Evolutionary conservation across 64 coral and sea anemone genomes (phyloP), one percentile per base, ranked within the genome.

Genomic region (Stichodactyla helianthus): DNA sequence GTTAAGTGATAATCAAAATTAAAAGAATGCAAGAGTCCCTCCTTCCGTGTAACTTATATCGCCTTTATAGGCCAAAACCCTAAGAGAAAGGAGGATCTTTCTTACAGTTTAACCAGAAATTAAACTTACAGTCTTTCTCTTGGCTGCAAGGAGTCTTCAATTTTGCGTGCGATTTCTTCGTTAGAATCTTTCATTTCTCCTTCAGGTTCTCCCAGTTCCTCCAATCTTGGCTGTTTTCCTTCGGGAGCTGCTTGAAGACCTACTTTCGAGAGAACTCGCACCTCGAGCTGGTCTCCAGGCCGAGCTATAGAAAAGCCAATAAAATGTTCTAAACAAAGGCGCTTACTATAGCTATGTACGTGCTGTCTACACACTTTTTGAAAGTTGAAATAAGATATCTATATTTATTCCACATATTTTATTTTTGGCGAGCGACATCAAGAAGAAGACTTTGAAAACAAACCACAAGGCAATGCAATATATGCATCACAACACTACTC

Each of bases 181-280:
- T 97, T 97, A 13, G 94, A 91, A 71, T 83, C 85, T 84, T 93
- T 81, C 87, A 97, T 97, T 19, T 93, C 94, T 58, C 76, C 91
- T 59, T 93, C 94, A 25, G 79, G 77, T 9, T 50, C 79, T 15
- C 54, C 85, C 65, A 93, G n/a, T n/a, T 93, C 88, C 52, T 91
- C 92, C 71, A 91, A 22, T 59, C 82, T 87, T 6, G 86, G 83
- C 7, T 79, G 83, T 56, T 93, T 85, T 54, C 70, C n/a, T 53
- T 97, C 95, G 18, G 95, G 92, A 5, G 81, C 83, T 55, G 83
- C 59, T 31, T 63, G 83, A 50, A 84, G 83, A 57, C 61, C 83
- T 60, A 84, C 83, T 60, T 54, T 58, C 18, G 83, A 84, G 54
- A 58, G 59, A 53, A 84, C 55, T 6, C 59, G 83, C 12, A 84